Evolutionary conservation across 2,888 invertebrate species (phyloP).

Genomic region (Yponomeuta sedellus): DNA sequence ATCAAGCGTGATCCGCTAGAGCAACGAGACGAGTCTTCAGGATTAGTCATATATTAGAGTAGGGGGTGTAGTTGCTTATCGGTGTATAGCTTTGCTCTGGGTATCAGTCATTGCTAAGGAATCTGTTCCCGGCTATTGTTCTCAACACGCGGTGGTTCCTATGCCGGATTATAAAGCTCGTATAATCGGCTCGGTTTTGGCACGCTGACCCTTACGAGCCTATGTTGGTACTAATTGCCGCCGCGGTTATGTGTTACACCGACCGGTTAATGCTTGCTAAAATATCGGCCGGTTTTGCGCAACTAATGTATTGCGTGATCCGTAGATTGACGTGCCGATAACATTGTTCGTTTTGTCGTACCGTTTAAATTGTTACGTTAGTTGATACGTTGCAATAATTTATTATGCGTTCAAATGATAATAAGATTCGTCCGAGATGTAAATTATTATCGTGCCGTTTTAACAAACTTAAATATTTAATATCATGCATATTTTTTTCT

Average conservation of each 20-base stretch:
- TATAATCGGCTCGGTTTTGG: conserved; percentile 67
- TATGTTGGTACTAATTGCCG: conserved; percentile 56
- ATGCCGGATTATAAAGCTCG: conserved; percentile 54
- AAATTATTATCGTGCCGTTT: no score
- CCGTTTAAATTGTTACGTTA: conserved; percentile 22
- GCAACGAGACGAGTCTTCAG: no score
- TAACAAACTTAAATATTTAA: no score
- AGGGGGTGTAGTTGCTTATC: background rate
- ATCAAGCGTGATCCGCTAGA: no score
- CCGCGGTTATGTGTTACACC: conserved; percentile 55
- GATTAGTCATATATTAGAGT: no score
- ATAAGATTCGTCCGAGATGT: no score
- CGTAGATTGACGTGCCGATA: conserved; percentile 55
- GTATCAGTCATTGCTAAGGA: conserved; percentile 51
- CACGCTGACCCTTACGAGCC: conserved; percentile 65
- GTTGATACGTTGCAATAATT: conserved; percentile 8
- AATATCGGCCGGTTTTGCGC: conserved; percentile 54
- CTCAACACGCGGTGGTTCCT: conserved; percentile 36
- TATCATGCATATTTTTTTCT: no score
- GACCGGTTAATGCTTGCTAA: conserved; percentile 54
- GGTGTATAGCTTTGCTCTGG: conserved; percentile 21
- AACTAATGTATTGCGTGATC: conserved; percentile 51
- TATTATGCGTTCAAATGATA: background rate
- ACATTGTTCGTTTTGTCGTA: conserved; percentile 37
- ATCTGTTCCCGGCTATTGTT: conserved; percentile 57